Evolutionary conservation across 2,113 vertebrate species (phyloP).

Genomic region (Oncorhynchus kisutch): DNA sequence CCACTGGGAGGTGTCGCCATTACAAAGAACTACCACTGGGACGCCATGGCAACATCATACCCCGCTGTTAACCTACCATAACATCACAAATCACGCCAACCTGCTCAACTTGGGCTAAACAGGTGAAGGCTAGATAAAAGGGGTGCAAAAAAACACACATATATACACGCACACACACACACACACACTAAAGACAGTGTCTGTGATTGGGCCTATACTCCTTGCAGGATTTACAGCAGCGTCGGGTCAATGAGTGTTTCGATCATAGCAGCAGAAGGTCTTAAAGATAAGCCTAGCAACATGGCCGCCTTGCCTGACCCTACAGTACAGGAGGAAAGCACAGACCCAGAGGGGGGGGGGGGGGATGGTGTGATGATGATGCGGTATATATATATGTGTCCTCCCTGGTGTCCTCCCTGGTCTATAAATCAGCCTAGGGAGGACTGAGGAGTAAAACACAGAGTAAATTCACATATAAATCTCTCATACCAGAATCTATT

Average conservation of each 20-base stretch:
- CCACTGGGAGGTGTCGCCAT: constrained; percentile 23
- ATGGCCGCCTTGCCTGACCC: constrained; percentile 42
- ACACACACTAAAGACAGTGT: constrained; percentile 25
- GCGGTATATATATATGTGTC: neutral
- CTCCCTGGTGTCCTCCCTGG: constrained; percentile 17
- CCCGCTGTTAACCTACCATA: constrained; percentile 38
- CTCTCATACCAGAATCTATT: constrained; percentile 28
- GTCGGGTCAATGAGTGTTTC: constrained; percentile 25
- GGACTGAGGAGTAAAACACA: constrained; percentile 32
- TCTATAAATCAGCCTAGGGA: constrained; percentile 52
- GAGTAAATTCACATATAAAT: constrained; percentile 37
- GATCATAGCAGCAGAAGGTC: constrained; percentile 49
- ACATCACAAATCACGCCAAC: constrained; percentile 32
- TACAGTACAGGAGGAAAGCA: constrained; percentile 18
- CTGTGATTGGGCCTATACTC: constrained; percentile 42
- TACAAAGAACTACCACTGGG: constrained; percentile 9
- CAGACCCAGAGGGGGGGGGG: constrained; percentile 31
- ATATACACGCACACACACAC: constrained; percentile 7
- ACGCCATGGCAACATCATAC: constrained; percentile 45
- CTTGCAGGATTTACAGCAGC: constrained; percentile 42
- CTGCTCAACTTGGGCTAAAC: constrained; percentile 15
- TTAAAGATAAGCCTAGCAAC: constrained; percentile 56
- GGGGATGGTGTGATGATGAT: constrained; percentile 12
- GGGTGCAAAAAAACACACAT: neutral
- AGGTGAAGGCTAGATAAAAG: constrained; percentile 3